These are phyloP conservation scores for Sebastes alutus DNA, from an alignment of 2,797 vertebrate species.

Conservation along the genomic window DNA sequence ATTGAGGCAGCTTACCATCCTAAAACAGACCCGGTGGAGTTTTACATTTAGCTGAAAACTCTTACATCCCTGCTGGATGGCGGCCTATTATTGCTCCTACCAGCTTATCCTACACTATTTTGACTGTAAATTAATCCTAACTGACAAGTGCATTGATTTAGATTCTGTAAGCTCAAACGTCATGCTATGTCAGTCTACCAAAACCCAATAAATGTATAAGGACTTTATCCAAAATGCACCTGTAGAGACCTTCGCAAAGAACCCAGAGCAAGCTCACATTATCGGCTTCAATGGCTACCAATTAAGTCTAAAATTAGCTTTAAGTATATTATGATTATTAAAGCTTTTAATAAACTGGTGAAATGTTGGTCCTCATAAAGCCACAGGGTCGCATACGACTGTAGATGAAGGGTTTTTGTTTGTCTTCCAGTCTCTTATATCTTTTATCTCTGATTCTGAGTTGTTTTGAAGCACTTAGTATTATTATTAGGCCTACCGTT, in stretches of 20 bases:
- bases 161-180: background rate
- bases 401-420: background rate
- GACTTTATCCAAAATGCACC: background rate
- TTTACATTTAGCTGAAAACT: background rate
- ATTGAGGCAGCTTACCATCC: background rate
- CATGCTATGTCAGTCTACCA: background rate
- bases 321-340: background rate
- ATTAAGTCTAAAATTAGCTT: background rate
- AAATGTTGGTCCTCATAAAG: background rate
- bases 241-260: background rate
- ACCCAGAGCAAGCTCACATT: background rate
- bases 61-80: background rate
- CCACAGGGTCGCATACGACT: background rate
- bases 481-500: background rate
- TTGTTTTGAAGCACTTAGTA: background rate
- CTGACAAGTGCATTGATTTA: conserved; percentile 1
- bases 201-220: background rate
- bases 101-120: background rate
- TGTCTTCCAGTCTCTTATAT: background rate
- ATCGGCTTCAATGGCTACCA: background rate
- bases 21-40: background rate
- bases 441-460: background rate
- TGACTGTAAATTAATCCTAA: background rate
- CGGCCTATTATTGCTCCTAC: background rate
- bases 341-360: background rate